Conservation (phyloP, 2,797 vertebrate genomes). For the Hephaestus fuliginosus region DNA sequence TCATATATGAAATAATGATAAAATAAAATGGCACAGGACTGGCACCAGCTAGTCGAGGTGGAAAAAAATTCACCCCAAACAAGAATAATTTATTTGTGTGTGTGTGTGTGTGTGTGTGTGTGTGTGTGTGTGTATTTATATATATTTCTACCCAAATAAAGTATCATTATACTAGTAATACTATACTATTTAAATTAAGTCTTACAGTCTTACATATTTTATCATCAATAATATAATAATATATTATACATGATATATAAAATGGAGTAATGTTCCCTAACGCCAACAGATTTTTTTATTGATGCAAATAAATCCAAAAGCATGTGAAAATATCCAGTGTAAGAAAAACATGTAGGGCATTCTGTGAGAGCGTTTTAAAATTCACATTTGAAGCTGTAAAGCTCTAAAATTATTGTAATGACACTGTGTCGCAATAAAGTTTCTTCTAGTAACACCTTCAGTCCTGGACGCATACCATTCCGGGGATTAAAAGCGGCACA, state of each 20-base stretch:
- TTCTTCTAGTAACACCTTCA: constrained; percentile 40
- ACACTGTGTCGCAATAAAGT: constrained; percentile 16
- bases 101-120: too few relatives aligned
- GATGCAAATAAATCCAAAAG: neutral
- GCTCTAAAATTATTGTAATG: neutral
- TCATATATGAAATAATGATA: neutral
- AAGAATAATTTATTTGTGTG: too few relatives aligned
- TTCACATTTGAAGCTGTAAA: neutral
- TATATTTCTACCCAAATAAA: too few relatives aligned
- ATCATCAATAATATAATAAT: neutral
- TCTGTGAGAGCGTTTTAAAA: neutral
- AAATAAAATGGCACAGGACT: neutral
- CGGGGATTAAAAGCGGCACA: constrained; percentile 22
- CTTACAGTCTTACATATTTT: neutral
- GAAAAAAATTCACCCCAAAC: neutral
- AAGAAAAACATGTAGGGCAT: neutral
- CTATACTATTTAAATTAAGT: too few relatives aligned
- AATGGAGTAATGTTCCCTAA: neutral
- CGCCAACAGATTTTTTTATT: neutral
- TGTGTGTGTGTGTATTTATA: too few relatives aligned
- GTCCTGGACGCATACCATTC: constrained; percentile 37
- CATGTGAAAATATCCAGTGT: neutral
- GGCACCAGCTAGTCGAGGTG: neutral
- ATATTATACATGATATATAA: neutral
- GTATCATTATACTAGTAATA: too few relatives aligned